Evolutionary conservation across 2,888 invertebrate species (phyloP).

Genomic region (Lycocerus yunnanus): DNA sequence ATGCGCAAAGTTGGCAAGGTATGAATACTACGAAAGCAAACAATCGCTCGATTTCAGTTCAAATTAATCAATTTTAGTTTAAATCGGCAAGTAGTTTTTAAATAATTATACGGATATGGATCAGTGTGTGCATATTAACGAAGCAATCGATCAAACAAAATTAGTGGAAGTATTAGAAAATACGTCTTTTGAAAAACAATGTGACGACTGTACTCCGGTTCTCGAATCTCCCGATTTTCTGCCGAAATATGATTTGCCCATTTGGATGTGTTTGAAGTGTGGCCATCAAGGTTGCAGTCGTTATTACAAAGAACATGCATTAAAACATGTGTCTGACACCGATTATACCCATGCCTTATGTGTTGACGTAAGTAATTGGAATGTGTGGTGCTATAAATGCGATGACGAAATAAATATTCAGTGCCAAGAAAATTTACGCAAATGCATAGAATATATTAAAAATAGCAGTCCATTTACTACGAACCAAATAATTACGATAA

Average conservation of each 20-base stretch:
- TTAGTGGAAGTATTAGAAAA: constrained; percentile 60
- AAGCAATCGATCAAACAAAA: constrained; percentile 68
- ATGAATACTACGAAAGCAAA: not conserved
- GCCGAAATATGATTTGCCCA: constrained; percentile 55
- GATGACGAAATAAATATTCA: constrained; percentile 68
- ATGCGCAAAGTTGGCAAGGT: not conserved
- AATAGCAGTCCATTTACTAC: constrained; percentile 40
- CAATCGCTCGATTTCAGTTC: not conserved
- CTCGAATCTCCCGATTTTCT: constrained; percentile 41
- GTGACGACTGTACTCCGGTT: constrained; percentile 53
- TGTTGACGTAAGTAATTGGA: constrained; percentile 72
- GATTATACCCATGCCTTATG: constrained; percentile 78
- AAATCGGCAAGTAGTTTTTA: not conserved
- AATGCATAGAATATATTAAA: constrained; percentile 75
- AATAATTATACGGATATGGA: constrained; percentile 50
- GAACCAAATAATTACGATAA: constrained; percentile 51
- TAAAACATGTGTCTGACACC: constrained; percentile 70
- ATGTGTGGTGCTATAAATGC: constrained; percentile 81
- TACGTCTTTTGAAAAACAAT: constrained; percentile 59
- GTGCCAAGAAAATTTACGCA: constrained; percentile 68
- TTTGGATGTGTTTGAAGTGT: constrained; percentile 85
- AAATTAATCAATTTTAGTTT: not conserved
- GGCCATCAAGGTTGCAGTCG: constrained; percentile 78
- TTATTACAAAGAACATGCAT: constrained; percentile 69
- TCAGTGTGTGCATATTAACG: constrained; percentile 71